Conservation (phyloP, 1,140 invertebrate genomes). For the Musca domestica region DNA sequence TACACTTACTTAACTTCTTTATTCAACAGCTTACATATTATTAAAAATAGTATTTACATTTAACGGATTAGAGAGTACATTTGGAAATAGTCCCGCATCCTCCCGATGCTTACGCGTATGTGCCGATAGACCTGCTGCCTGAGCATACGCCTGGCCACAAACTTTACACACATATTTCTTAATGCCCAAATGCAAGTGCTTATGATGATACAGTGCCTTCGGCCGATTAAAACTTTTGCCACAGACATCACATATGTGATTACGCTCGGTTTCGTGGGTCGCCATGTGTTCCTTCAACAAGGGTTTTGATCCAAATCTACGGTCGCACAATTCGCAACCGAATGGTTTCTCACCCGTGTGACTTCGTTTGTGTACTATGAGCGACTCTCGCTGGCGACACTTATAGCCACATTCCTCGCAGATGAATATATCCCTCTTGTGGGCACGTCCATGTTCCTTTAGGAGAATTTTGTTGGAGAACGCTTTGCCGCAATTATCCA, state of each 20-base stretch:
- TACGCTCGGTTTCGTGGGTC: neutral
- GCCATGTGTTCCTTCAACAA: constrained; percentile 67
- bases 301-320: constrained; percentile 77
- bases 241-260: neutral
- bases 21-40: neutral
- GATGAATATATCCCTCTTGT: neutral
- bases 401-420: constrained; percentile 14
- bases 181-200: constrained; percentile 73
- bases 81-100: neutral
- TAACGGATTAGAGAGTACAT: neutral
- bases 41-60: neutral
- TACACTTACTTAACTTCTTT: too few relatives aligned
- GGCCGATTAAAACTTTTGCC: constrained; percentile 1
- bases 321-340: constrained; percentile 67
- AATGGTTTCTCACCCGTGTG: constrained; percentile 78
- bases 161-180: constrained; percentile 72
- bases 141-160: constrained; percentile 27
- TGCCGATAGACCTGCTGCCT: constrained; percentile 1
- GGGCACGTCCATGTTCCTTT: neutral
- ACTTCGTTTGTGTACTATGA: neutral
- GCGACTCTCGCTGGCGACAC: neutral
- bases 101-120: constrained; percentile 6
- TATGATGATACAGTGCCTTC: constrained; percentile 53
- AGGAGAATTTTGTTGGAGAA: constrained; percentile 33
- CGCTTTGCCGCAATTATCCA: constrained; percentile 42